Evolutionary conservation across 2,888 invertebrate genomes (phyloP), one percentile per base, ranked within the genome.

Genomic region (Morpho helenor): DNA sequence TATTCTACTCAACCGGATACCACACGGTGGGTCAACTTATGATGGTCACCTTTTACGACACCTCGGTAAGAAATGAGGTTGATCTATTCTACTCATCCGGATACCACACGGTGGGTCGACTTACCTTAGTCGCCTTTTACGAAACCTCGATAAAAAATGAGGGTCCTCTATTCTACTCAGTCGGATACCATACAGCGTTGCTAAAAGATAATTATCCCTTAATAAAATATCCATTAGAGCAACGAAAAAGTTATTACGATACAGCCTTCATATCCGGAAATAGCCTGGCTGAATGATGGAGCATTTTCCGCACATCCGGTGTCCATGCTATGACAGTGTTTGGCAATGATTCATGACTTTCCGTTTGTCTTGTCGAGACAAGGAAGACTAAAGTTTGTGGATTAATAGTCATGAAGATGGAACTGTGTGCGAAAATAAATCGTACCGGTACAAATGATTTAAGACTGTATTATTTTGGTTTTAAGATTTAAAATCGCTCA

Each of bases 211-310:
- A 31, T 31, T 2, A 31, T 31, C 31, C 31, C 31, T 5, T 31
- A 31, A 31, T 31, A 31, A 31, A 31, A 31, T 31, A 31, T 31
- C 31, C 52, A 42, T 54, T 42, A 47, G 47, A 9, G 22, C 6
- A 23, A 48, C 47, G n/a, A 44, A 49, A 55, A 55, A 44, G 39
- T 16, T 50, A 55, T 55, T 43, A 49, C 63, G 72, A 69, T 70
- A 70, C 71, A 68, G 65, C 56, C 61, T 65, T 73, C 72, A 71
- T 71, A 72, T 73, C 72, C 57, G 71, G 71, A 71, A 70, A 68
- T 66, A 65, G 63, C 62, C 69, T 64, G 60, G 63, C 64, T 65
- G 68, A 68, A 66, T 71, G 73, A 74, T 73, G 71, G 64, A 72
- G 69, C 68, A 70, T 70, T 73, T 72, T 70, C 68, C 59, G 63